Evolutionary conservation across 2,113 vertebrate species (phyloP).

Genomic region (Mugil cephalus): DNA sequence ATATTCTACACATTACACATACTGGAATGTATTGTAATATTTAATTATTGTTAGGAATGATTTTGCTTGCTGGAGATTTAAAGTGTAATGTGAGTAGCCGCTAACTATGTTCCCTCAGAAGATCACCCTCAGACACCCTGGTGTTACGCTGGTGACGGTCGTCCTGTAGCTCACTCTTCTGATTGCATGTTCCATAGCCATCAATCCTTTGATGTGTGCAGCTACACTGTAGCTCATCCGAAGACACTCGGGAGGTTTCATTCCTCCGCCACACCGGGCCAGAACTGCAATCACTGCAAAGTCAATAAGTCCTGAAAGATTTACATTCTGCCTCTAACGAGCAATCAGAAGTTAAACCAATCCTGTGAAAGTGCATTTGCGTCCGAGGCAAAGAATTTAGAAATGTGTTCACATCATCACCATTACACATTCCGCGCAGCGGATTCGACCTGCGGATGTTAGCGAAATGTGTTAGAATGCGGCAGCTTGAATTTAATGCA

Average conservation of each 20-base stretch:
- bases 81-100: no score
- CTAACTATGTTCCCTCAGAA: no score
- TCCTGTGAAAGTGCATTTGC: conserved; percentile 29
- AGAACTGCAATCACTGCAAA: conserved; percentile 38
- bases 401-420: conserved; percentile 8
- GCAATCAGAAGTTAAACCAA: conserved; percentile 34
- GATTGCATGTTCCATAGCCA: neutral
- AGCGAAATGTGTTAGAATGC: neutral
- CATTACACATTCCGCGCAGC: neutral
- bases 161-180: neutral
- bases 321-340: conserved; percentile 42
- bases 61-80: neutral
- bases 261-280: neutral
- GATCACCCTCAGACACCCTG: neutral
- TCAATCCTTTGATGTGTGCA: neutral
- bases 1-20: neutral
- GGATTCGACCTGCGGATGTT: conserved; percentile 8
- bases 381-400: conserved; percentile 12
- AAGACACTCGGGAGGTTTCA: conserved; percentile 5
- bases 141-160: neutral
- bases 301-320: conserved; percentile 51
- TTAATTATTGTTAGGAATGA: neutral
- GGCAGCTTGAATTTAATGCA: neutral
- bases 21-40: neutral
- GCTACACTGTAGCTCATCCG: conserved; percentile 9